These are phyloP conservation scores for Caenorhabditis imperialis DNA, from an alignment of 2,888 invertebrate genomes.

Conservation along the genomic window DNA sequence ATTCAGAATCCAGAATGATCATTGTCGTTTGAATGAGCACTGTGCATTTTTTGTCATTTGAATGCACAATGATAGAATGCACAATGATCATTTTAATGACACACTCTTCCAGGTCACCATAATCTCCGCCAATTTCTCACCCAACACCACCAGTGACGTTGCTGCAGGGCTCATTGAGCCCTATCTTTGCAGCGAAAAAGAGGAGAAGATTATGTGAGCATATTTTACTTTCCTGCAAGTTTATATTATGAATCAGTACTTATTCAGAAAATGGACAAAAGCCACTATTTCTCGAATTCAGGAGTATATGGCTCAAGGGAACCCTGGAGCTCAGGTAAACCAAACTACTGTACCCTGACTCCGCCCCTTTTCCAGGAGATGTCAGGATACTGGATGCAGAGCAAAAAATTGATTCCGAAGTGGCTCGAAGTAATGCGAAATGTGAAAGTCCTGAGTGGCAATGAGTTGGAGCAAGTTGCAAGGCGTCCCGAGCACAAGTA, in stretches of 20 bases:
- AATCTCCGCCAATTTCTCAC: slow-evolving; percentile 76
- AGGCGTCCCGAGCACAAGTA: slow-evolving; percentile 20
- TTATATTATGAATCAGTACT: neutral
- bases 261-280: slow-evolving; percentile 38
- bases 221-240: too few species aligned
- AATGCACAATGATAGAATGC: neutral
- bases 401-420: slow-evolving; percentile 18
- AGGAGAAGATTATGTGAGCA: slow-evolving; percentile 23
- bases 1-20: too few species aligned
- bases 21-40: neutral
- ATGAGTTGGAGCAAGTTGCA: slow-evolving; percentile 11
- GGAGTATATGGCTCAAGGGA: slow-evolving; percentile 29
- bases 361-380: slow-evolving; percentile 29
- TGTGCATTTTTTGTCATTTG: neutral
- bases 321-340: slow-evolving; percentile 30
- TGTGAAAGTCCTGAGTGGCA: slow-evolving; percentile 27
- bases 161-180: slow-evolving; percentile 78
- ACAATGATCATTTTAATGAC: slow-evolving; percentile 21
- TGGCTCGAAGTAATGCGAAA: slow-evolving; percentile 56
- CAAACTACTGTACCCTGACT: neutral
- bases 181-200: slow-evolving; percentile 56
- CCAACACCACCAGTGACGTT: slow-evolving; percentile 76
- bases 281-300: slow-evolving; percentile 32
- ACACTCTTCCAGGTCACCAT: slow-evolving; percentile 73
- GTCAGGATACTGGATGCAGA: slow-evolving; percentile 50